A percentile compares a stretch with the other conserved stretches of the same genome.
phyloP scores from a whole-genome alignment of 2,113 vertebrate genomes.

The Hemiscyllium ocellatum region DNA sequence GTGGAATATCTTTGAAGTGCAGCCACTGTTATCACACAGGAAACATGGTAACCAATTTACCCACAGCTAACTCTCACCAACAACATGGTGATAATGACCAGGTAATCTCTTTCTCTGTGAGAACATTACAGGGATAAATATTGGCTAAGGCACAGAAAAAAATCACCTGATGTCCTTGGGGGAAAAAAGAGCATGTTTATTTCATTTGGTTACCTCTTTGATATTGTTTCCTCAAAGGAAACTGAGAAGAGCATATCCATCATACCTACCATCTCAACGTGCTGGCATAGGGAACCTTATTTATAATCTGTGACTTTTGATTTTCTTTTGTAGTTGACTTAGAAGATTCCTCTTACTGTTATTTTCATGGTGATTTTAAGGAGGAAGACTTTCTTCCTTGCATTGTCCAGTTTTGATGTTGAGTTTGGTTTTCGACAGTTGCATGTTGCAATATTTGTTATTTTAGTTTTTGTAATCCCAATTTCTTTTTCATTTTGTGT shows the following conservation, averaged over 20 bases:
- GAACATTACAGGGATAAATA: neutral
- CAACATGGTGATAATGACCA: neutral
- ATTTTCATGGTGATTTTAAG: neutral
- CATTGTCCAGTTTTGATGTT: neutral
- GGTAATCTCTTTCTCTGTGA: neutral
- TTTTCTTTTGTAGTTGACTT: neutral
- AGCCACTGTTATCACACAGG: neutral
- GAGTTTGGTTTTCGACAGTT: neutral
- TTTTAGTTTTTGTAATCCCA: neutral
- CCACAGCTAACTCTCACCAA: neutral
- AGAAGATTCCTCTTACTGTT: neutral
- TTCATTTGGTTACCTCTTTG: neutral
- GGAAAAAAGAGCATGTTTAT: neutral
- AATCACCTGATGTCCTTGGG: neutral
- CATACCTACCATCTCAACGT: neutral
- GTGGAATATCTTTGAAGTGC: neutral
- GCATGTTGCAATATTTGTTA: neutral
- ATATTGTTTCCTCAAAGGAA: neutral
- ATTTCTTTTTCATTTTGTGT: neutral
- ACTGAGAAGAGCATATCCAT: neutral
- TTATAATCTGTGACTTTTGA: neutral
- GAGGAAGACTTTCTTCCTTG: neutral
- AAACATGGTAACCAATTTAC: neutral
- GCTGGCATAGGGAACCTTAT: neutral
- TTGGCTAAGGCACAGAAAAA: neutral